Evolutionary conservation across 2,113 vertebrate genomes (phyloP).

Genomic region (Lonchura striata): DNA sequence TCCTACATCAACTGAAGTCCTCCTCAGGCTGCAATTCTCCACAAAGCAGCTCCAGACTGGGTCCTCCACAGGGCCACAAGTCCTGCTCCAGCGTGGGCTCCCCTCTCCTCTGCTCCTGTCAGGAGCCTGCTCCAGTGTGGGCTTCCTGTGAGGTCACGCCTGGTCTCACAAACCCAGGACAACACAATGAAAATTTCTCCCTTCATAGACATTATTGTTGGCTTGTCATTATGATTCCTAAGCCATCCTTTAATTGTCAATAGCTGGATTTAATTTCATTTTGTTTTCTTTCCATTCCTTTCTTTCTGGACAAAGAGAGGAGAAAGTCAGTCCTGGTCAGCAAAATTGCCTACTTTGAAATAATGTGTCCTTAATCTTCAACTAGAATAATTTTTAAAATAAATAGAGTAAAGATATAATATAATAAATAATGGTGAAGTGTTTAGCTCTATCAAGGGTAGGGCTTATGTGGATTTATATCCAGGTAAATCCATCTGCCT

Average conservation of each 20-base stretch:
- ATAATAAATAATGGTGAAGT: neutral
- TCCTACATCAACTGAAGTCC: neutral
- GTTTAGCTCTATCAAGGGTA: neutral
- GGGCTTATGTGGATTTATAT: neutral
- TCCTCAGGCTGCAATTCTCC: neutral
- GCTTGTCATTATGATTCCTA: neutral
- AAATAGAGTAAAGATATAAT: neutral
- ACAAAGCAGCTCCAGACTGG: neutral
- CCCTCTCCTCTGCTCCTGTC: neutral
- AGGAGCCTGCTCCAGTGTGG: neutral
- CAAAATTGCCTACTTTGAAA: neutral
- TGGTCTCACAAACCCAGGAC: neutral
- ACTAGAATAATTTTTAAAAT: neutral
- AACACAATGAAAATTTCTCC: neutral
- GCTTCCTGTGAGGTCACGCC: fast-evolving
- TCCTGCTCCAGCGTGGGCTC: neutral
- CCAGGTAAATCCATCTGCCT: neutral
- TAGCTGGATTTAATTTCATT: neutral
- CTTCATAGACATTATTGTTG: neutral
- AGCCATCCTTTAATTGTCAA: neutral
- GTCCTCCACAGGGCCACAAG: neutral
- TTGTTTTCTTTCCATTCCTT: neutral
- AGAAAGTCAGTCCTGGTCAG: neutral
- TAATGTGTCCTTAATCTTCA: neutral
- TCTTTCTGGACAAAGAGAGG: neutral